phyloP scores from a whole-genome alignment of 2,888 invertebrate genomes.

The Colostygia pectinataria region DNA sequence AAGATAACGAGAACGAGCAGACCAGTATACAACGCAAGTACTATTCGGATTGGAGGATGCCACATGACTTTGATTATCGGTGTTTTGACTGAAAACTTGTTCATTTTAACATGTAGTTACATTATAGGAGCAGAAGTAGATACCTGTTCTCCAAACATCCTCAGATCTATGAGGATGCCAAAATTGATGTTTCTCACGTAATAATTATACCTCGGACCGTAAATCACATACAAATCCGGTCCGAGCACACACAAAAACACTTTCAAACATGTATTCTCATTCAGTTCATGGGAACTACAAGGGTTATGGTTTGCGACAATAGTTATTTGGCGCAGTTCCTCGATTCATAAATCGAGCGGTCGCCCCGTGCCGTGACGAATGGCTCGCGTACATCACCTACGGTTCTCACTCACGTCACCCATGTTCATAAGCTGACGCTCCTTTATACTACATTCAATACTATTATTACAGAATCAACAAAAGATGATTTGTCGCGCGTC shows the following conservation, averaged over 20 bases:
- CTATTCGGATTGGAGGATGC: too few species aligned
- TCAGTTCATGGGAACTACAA: slow-evolving; percentile 54
- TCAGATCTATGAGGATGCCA: background rate
- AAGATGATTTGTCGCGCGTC: slow-evolving; percentile 37
- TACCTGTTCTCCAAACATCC: too few species aligned
- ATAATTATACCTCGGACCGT: slow-evolving; percentile 15
- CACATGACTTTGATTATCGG: too few species aligned
- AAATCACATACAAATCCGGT: slow-evolving; percentile 16
- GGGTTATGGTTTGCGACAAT: slow-evolving; percentile 53
- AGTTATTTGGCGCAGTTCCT: slow-evolving; percentile 64
- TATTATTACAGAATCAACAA: slow-evolving; percentile 36
- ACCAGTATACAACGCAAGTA: too few species aligned
- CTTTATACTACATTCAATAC: slow-evolving; percentile 43
- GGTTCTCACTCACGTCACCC: slow-evolving; percentile 34
- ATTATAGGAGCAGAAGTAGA: too few species aligned
- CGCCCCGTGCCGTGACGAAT: slow-evolving; percentile 63
- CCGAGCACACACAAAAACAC: slow-evolving; percentile 20
- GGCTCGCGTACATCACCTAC: slow-evolving; percentile 38
- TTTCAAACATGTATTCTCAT: slow-evolving; percentile 29
- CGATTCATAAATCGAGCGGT: slow-evolving; percentile 56
- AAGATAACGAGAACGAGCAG: too few species aligned
- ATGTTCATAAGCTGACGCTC: slow-evolving; percentile 48
- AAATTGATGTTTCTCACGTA: slow-evolving; percentile 10
- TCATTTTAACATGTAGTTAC: too few species aligned
- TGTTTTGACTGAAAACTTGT: too few species aligned